Evolutionary conservation across 2,797 vertebrate genomes (phyloP), one percentile per base, ranked within the genome.

Genomic region (Labroides dimidiatus): DNA sequence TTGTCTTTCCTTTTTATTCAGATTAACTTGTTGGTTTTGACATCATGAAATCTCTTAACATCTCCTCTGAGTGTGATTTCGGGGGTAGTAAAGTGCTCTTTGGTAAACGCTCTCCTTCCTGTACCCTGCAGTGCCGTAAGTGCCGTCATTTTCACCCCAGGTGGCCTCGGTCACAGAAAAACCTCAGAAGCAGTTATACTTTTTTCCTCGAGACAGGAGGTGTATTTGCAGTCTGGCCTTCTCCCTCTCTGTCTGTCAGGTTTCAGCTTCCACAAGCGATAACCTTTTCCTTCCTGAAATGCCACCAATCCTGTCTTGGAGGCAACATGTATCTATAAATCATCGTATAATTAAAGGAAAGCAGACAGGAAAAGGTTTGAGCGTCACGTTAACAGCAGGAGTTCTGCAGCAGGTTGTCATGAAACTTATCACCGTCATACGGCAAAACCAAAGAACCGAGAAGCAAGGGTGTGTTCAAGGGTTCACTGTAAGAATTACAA

Each of bases 171-270:
- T 30, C 11, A 14, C 17, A 48, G 43, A 39, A n/a, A 63, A 59
- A 66, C 39, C 60, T 58, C 68, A 43, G 15, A 44, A 59, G 59
- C 65, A 71, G 15, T 39, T 23, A 48, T 42, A 50, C 49, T 41
- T 53, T 33, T 33, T 33, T 36, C 59, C 33, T 19, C 61, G 10
- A 80, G 58, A 49, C 4, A 19, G 9, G 15, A 54, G 45, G 27
- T 45, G 19, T 82, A 74, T 78, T 84, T 80, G 76, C 69, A 77
- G 69, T 33, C 17, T 21, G 4, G 39, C 37, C 24, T 15, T n/a
- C 20, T 54, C 19, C 30, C 15, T 20, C 45, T 37, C 21, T 30
- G 39, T 30, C 43, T n/a, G 52, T 62, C 63, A 56, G 57, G 20
- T 57, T 75, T 37, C 63, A 33, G 44, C 69, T 27, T 66, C 59